Conservation (phyloP, 92 coral and sea anemone genomes). For the Ricordea florida region DNA sequence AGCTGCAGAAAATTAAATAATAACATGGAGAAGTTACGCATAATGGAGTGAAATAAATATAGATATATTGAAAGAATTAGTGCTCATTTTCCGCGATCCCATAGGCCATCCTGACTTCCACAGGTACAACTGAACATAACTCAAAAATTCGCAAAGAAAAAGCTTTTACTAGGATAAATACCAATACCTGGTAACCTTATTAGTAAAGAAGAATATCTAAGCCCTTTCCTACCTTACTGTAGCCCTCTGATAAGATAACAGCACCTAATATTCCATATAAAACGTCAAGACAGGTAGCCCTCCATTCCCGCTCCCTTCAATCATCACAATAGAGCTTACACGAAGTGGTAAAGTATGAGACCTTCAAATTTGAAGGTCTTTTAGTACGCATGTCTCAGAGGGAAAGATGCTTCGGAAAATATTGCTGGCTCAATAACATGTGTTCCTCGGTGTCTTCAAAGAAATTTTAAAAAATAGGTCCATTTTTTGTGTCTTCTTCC, state of each 20-base stretch:
- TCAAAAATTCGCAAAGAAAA: too few species aligned
- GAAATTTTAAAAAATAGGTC: neutral
- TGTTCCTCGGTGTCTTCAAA: neutral
- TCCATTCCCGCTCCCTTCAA: conserved; percentile 60
- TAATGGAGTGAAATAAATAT: too few species aligned
- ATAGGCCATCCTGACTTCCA: too few species aligned
- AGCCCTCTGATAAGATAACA: neutral
- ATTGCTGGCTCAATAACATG: neutral
- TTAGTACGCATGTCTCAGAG: conserved; percentile 2
- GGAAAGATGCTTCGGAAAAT: neutral
- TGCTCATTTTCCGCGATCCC: too few species aligned
- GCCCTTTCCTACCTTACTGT: too few species aligned
- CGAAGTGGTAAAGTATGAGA: neutral
- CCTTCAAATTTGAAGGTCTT: conserved; percentile 59
- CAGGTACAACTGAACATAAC: too few species aligned
- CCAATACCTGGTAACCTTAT: too few species aligned
- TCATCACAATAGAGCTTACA: neutral
- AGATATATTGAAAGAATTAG: too few species aligned
- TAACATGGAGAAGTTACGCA: too few species aligned
- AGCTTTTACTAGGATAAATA: too few species aligned
- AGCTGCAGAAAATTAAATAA: too few species aligned
- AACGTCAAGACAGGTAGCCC: neutral
- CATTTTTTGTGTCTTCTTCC: neutral
- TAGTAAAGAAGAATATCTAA: too few species aligned
- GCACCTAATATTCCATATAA: neutral